A percentile compares a stretch with the other conserved stretches of the same genome.
Evolutionary conservation across 2,113 vertebrate species (phyloP).

Genomic region (Phainopepla nitens): DNA sequence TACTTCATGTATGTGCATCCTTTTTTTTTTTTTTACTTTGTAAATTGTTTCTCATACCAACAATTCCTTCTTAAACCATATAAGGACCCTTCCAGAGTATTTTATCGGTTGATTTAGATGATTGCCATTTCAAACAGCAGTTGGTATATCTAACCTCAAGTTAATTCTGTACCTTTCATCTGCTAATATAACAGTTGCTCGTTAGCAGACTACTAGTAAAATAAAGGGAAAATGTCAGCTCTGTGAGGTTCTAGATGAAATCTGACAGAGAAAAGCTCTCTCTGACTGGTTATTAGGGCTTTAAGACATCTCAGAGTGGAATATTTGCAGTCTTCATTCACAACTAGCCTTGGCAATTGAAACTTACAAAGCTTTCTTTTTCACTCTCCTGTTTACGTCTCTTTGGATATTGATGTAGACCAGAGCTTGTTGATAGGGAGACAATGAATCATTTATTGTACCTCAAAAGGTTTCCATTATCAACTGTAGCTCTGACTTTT

Average conservation of each 20-base stretch:
- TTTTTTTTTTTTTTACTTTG: neutral
- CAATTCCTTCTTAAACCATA: neutral
- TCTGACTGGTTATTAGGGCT: neutral
- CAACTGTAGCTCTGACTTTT: neutral
- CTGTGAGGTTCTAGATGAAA: neutral
- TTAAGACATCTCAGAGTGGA: neutral
- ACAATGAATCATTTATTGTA: neutral
- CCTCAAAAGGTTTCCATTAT: neutral
- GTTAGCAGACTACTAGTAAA: neutral
- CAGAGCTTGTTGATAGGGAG: neutral
- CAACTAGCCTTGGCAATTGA: neutral
- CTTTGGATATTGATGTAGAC: neutral
- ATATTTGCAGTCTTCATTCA: neutral
- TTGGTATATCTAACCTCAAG: neutral
- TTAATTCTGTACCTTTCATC: neutral
- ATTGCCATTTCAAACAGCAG: neutral
- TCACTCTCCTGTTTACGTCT: neutral
- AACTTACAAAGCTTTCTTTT: neutral
- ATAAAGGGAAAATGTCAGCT: neutral
- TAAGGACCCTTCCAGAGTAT: neutral
- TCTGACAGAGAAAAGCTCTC: neutral
- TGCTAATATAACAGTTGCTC: neutral
- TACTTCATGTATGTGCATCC: neutral
- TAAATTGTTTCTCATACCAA: neutral
- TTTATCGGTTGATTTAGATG: neutral